Base-by-base conservation (phyloP, 2,113 vertebrate genomes). In the Axis porcinus region DNA sequence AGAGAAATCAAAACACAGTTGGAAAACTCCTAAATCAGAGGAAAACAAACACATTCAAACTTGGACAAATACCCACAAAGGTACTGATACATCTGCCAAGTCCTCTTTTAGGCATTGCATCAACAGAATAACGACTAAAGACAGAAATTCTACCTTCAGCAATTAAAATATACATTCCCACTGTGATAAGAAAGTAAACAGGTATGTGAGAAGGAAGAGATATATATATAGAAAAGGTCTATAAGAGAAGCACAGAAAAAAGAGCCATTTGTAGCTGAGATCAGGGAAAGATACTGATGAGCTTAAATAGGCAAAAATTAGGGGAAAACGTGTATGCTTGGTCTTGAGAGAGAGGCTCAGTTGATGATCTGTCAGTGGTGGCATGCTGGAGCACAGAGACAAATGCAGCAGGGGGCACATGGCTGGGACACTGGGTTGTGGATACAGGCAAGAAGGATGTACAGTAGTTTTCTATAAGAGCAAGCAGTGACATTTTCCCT, bases 361-460 rank as follows among this genome's bases (percentile, higher is more conserved):
- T 7, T 14, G 54, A 28, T 0, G 16, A 16, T 6, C 15, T 85
- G 17, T 55, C 45, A 54, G 3, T 2, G 23, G 40, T 0, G 40
- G 8, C 43, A 1, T 6, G 1, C 33, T 12, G 50, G 7, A 21
- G 54, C 7, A 54, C 30, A 45, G 33, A 8, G 15, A 36, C 50
- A 58, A 9, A 12, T 25, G 8, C 2, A 62, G 2, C 19, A 23
- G 30, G 6, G 45, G 6, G 2, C 33, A 43, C 2, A 52, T 6
- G n/a, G 5, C 60, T 13, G 1, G 10, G 25, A 74, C 16, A 83
- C 23, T n/a, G 3, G 19, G 7, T 27, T 30, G 12, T 16, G 1
- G 40, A 2, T 19, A 43, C n/a, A 16, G 52, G 81, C 52, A 47
- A 40, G 21, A 60, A 62, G 6, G 81, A 70, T 8, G 1, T 4